These are phyloP conservation scores for Coenobita brevimanus DNA, from an alignment of 1,140 invertebrate species.

Conservation along the genomic window DNA sequence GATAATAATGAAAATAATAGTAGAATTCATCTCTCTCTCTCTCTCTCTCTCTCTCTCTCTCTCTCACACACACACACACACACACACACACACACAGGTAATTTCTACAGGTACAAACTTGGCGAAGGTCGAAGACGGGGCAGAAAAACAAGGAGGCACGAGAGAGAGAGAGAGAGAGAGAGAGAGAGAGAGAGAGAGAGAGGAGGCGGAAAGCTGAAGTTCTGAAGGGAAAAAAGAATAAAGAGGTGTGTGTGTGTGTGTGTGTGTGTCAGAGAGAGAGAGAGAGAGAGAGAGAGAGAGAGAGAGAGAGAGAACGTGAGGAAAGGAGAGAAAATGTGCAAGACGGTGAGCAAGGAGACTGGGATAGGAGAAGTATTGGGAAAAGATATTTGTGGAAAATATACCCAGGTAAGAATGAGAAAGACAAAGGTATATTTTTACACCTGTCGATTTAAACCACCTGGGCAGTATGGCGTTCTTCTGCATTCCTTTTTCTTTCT, in stretches of 20 bases:
- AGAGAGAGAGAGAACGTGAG: too few relatives aligned
- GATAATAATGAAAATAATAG: too few relatives aligned
- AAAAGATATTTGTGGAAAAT: background rate
- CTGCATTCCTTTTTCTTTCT: background rate
- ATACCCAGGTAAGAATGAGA: background rate
- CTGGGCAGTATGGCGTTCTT: too few relatives aligned
- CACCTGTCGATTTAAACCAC: too few relatives aligned
- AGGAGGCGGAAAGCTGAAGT: background rate
- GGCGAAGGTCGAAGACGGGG: background rate
- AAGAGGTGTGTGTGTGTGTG: too few relatives aligned
- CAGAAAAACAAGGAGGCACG: too few relatives aligned
- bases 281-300: conserved; percentile 12
- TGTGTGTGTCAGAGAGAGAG: background rate
- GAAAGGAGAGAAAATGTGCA: background rate
- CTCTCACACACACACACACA: background rate
- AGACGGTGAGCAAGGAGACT: background rate
- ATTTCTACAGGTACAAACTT: background rate
- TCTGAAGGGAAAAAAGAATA: background rate
- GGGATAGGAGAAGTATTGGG: background rate
- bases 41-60: conserved; percentile 27
- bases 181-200: too few relatives aligned
- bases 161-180: too few relatives aligned
- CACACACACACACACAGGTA: background rate
- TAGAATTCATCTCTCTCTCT: conserved; percentile 22
- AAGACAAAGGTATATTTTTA: background rate